A percentile compares a stretch with the other conserved stretches of the same genome.
These are phyloP conservation scores for Takifugu bimaculatus DNA, from an alignment of 2,113 vertebrate species.

Conservation along the genomic window DNA sequence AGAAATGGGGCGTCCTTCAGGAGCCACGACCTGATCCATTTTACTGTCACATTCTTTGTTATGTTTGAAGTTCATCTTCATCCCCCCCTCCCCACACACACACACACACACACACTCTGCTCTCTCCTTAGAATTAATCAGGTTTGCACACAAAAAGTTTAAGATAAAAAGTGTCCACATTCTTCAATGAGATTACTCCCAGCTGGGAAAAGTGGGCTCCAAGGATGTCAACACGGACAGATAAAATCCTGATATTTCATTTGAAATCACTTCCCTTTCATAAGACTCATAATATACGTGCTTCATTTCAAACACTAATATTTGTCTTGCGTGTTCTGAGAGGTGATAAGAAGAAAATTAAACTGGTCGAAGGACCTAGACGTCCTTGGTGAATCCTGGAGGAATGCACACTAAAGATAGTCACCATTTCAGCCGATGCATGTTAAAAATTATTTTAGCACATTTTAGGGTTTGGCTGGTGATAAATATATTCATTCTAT, in stretches of 20 bases:
- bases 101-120: no score
- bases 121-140: conserved; percentile 24
- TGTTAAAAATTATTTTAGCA: neutral
- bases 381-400: conserved; percentile 26
- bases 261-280: conserved; percentile 27
- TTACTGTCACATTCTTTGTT: neutral
- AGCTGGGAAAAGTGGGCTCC: conserved; percentile 28
- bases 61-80: conserved; percentile 7
- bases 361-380: conserved; percentile 29
- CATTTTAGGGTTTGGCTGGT: neutral
- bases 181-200: conserved; percentile 39
- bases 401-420: conserved; percentile 1
- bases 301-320: conserved; percentile 44
- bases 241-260: conserved; percentile 33
- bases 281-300: conserved; percentile 19
- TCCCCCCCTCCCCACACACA: neutral
- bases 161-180: conserved; percentile 18
- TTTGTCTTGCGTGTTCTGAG: conserved; percentile 28
- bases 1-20: no score
- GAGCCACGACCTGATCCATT: no score
- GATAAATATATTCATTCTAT: neutral
- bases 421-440: neutral
- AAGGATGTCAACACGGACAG: conserved; percentile 33
- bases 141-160: conserved; percentile 34
- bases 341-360: conserved; percentile 17